Percentiles rank a stretch among this genome's conserved stretches.
Conservation (phyloP, 2,797 vertebrate genomes). For the Rhincodon typus region DNA sequence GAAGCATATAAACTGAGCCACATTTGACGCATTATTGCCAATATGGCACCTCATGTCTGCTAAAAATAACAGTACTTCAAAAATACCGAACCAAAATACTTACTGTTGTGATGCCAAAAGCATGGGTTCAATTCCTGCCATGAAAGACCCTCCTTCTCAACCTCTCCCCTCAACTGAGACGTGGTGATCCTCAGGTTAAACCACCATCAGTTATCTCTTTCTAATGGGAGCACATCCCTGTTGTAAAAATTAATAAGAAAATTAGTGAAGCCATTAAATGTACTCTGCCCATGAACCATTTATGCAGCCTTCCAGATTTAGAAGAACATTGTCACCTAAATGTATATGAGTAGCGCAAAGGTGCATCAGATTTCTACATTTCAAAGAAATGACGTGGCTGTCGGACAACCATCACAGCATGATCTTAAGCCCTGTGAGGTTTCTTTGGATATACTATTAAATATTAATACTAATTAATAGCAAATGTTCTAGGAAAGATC, state of each 20-base stretch:
- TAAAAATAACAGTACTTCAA: neutral
- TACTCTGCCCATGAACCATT: neutral
- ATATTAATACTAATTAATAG: neutral
- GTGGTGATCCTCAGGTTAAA: too few species aligned
- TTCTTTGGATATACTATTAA: conserved; percentile 26
- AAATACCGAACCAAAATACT: neutral
- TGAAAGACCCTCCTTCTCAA: too few species aligned
- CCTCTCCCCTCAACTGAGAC: too few species aligned
- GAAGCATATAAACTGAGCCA: neutral
- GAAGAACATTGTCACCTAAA: neutral
- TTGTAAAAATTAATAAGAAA: neutral
- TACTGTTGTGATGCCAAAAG: too few species aligned
- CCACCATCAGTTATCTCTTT: too few species aligned
- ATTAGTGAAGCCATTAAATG: neutral
- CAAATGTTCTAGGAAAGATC: neutral
- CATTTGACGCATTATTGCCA: neutral
- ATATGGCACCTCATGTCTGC: neutral
- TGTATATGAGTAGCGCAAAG: too few species aligned
- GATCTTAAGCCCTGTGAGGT: conserved; percentile 4
- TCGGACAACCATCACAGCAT: neutral
- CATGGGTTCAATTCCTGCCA: too few species aligned
- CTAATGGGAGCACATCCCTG: too few species aligned
- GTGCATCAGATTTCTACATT: neutral
- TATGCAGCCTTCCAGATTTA: neutral
- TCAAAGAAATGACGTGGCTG: neutral